phyloP scores from a whole-genome alignment of 2,797 vertebrate species.

The Neomorphus geoffroyi region DNA sequence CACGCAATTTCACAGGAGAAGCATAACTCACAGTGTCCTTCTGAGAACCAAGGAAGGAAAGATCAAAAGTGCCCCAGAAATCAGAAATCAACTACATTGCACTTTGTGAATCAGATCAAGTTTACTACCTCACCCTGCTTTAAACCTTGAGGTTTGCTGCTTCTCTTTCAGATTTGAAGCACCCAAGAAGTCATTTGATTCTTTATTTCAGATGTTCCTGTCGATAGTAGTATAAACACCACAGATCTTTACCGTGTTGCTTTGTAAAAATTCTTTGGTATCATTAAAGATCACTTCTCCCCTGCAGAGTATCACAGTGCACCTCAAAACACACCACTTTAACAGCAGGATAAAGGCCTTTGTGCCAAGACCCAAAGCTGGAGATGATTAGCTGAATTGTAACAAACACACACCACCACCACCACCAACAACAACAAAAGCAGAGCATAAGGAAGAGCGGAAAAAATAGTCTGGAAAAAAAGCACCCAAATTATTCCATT shows the following conservation, averaged over 20 bases:
- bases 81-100: not conserved
- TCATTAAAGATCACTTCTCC: not conserved
- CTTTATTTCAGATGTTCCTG: slow-evolving; percentile 1
- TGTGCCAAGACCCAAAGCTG: not conserved
- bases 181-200: not conserved
- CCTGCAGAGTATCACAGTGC: not conserved
- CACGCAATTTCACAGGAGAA: not conserved
- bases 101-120: not conserved
- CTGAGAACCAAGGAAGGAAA: not conserved
- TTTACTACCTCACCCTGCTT: not conserved
- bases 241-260: not conserved
- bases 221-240: not conserved
- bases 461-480: not conserved
- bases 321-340: not conserved
- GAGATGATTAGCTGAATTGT: not conserved
- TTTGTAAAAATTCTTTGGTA: not conserved
- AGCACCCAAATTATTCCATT: not conserved
- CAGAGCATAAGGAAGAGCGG: not conserved
- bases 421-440: not conserved
- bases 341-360: not conserved
- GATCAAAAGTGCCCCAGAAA: not conserved
- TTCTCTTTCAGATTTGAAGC: not conserved
- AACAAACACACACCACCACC: not conserved
- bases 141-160: not conserved
- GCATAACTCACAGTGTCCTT: not conserved